A percentile compares a stretch with the other conserved stretches of the same genome.
Evolutionary conservation across 2,113 vertebrate genomes (phyloP).

Genomic region (Chaenogobius annularis): DNA sequence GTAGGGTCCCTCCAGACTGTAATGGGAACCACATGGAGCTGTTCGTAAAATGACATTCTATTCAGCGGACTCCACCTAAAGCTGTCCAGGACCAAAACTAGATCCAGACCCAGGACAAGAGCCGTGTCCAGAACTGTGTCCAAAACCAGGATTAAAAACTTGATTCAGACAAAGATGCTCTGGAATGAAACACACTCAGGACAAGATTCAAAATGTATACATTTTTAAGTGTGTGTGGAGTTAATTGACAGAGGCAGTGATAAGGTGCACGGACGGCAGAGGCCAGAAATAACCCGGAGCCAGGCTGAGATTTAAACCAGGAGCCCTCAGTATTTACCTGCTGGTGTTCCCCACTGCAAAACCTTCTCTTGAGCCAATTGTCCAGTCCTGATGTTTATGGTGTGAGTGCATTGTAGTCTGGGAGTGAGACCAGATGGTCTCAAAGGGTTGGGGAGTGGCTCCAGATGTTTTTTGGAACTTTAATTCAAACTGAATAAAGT

Average conservation of each 20-base stretch:
- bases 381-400: background rate
- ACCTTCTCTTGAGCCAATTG: background rate
- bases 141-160: background rate
- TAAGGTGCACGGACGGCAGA: no score
- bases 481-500: background rate
- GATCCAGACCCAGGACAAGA: background rate
- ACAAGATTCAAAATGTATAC: no score
- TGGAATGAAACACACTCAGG: no score
- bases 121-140: background rate
- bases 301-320: no score
- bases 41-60: slow-evolving; percentile 4
- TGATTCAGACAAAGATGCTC: no score
- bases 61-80: slow-evolving; percentile 6
- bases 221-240: no score
- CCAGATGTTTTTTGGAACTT: background rate
- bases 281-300: no score
- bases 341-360: background rate
- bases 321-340: background rate
- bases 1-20: slow-evolving; percentile 4
- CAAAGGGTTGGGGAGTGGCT: slow-evolving; percentile 1
- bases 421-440: slow-evolving; percentile 6
- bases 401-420: background rate
- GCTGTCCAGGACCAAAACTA: background rate
- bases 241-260: no score
- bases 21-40: slow-evolving; percentile 3